Evolutionary conservation across 1,140 invertebrate species (phyloP).

Genomic region (Drosophila kurseongensis): DNA sequence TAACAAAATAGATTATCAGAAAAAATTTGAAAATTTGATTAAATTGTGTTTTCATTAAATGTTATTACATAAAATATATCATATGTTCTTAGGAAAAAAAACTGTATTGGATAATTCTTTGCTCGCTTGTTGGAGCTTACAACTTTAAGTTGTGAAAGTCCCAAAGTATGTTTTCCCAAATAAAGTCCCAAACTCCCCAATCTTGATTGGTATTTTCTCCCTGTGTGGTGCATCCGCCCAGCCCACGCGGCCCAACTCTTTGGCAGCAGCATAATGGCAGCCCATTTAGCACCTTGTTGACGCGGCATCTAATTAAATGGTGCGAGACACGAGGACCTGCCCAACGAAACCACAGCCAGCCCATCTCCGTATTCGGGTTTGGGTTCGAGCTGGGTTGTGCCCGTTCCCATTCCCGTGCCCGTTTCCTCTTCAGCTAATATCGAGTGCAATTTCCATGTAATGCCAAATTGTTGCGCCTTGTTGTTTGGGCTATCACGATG

Average conservation of each 20-base stretch:
- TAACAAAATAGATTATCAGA: no score
- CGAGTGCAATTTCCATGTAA: conserved; percentile 74
- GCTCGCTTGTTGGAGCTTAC: no score
- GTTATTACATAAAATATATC: no score
- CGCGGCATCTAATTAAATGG: conserved; percentile 82
- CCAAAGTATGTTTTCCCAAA: neutral
- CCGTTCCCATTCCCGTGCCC: no score
- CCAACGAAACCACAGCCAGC: conserved; percentile 10
- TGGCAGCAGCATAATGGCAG: conserved; percentile 59
- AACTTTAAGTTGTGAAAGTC: neutral
- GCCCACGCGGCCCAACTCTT: conserved; percentile 49
- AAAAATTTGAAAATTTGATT: no score
- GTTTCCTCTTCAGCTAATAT: conserved; percentile 49
- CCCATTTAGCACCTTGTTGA: conserved; percentile 82
- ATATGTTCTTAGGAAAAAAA: no score
- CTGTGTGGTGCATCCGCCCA: conserved; percentile 27
- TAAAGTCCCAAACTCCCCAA: no score
- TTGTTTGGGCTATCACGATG: conserved; percentile 52
- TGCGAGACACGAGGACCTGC: conserved; percentile 37
- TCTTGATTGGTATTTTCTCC: neutral
- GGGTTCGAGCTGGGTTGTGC: conserved; percentile 3
- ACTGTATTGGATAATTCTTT: no score
- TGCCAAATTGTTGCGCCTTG: conserved; percentile 78
- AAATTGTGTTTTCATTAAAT: no score
- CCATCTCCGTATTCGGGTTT: conserved; percentile 20